These are phyloP conservation scores for Crotalus viridis DNA, from an alignment of 2,113 vertebrate genomes.

Conservation along the genomic window DNA sequence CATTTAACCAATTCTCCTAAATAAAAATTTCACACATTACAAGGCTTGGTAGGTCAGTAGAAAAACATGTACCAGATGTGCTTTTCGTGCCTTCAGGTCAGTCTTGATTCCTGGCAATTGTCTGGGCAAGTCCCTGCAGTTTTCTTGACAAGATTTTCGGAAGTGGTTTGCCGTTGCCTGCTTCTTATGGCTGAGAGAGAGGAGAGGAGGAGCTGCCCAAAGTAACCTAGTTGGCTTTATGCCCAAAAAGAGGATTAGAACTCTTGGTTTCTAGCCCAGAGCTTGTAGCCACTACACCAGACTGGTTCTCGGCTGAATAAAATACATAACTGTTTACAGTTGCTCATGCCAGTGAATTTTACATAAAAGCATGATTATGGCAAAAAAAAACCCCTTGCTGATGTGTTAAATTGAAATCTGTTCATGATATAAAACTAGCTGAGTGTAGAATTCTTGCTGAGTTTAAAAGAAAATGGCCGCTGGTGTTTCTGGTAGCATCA, in stretches of 20 bases:
- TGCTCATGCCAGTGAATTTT: background rate
- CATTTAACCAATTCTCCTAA: background rate
- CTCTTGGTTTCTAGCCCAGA: background rate
- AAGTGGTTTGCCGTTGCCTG: background rate
- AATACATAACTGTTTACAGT: background rate
- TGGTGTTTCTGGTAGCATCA: background rate
- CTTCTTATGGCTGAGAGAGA: background rate
- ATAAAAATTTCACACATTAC: background rate
- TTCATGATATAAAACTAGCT: background rate
- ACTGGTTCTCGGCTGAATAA: background rate
- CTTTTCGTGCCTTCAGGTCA: background rate
- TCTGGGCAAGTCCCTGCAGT: background rate
- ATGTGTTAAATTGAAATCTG: background rate
- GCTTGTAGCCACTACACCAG: background rate
- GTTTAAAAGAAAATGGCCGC: background rate
- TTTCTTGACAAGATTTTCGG: background rate
- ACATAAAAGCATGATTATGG: background rate
- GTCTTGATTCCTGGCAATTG: background rate
- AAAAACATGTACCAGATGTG: background rate
- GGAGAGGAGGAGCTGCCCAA: background rate
- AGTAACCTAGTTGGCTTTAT: background rate
- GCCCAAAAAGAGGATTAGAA: background rate
- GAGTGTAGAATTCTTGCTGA: background rate
- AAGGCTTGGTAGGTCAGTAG: background rate
- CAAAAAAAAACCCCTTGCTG: background rate